Conservation (phyloP, 2,113 vertebrate genomes). For the Microtus oregoni region DNA sequence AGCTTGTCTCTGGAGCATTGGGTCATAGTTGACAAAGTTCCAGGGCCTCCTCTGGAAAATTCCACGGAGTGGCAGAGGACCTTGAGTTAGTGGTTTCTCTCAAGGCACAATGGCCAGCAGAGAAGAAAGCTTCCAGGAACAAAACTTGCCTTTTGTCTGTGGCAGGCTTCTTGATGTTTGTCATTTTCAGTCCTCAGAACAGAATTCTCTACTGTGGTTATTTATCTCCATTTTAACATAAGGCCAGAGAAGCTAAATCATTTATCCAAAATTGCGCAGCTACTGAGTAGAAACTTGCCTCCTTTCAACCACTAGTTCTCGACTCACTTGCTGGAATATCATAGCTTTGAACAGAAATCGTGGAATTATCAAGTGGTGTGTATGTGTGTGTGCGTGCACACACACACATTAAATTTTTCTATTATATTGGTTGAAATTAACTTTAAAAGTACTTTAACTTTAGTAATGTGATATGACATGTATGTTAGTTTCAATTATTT, state of each 20-base stretch:
- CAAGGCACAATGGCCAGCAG: background rate
- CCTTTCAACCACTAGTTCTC: background rate
- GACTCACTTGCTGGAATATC: background rate
- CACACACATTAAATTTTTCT: background rate
- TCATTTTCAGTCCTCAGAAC: background rate
- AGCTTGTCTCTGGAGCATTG: background rate
- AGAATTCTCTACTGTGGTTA: background rate
- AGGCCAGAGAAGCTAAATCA: constrained; percentile 29
- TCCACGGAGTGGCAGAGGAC: background rate
- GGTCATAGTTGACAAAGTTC: background rate
- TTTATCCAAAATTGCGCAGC: background rate
- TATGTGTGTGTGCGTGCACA: background rate
- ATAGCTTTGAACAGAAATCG: background rate
- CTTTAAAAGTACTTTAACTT: constrained; percentile 36
- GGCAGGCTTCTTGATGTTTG: background rate
- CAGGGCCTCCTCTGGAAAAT: constrained; percentile 46
- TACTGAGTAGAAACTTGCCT: background rate
- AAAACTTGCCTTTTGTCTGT: background rate
- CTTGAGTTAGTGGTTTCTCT: background rate
- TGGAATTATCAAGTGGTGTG: background rate
- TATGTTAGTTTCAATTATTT: constrained; percentile 16
- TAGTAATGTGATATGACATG: background rate
- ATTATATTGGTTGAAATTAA: background rate
- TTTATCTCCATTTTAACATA: constrained; percentile 26
- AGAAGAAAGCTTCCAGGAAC: background rate